Evolutionary conservation across 2,113 vertebrate species (phyloP).

Genomic region (Polypterus senegalus): DNA sequence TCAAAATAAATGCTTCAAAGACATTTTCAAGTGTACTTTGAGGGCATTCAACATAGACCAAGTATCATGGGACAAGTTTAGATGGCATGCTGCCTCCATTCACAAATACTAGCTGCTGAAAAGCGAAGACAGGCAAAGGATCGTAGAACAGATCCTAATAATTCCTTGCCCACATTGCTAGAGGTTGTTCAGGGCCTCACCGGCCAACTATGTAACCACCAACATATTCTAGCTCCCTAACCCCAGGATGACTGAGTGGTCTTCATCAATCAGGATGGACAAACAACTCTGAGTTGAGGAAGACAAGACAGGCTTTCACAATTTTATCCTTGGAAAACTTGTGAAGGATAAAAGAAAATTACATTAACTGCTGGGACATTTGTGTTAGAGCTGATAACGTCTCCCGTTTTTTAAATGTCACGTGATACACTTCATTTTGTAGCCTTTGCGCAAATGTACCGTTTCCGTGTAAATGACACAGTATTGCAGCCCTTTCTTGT

Average conservation of each 20-base stretch:
- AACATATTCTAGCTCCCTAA: background rate
- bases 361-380: no score
- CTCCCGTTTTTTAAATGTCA: no score
- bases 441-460: no score
- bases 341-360: no score
- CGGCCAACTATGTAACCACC: conserved; percentile 7
- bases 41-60: background rate
- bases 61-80: background rate
- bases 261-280: conserved; percentile 6
- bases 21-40: conserved; percentile 1
- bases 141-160: conserved; percentile 1
- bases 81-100: no score
- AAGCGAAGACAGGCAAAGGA: background rate
- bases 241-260: conserved; percentile 3
- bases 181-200: background rate
- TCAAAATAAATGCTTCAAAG: conserved; percentile 2
- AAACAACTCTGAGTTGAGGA: background rate
- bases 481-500: no score
- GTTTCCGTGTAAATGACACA: no score
- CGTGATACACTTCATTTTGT: no score
- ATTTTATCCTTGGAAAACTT: no score
- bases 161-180: background rate
- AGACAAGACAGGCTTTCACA: no score
- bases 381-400: no score
- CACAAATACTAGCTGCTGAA: no score